Percentiles rank a stretch among this genome's conserved stretches.
phyloP scores from a whole-genome alignment of 2,113 vertebrate genomes.

The Urocolius indicus region DNA sequence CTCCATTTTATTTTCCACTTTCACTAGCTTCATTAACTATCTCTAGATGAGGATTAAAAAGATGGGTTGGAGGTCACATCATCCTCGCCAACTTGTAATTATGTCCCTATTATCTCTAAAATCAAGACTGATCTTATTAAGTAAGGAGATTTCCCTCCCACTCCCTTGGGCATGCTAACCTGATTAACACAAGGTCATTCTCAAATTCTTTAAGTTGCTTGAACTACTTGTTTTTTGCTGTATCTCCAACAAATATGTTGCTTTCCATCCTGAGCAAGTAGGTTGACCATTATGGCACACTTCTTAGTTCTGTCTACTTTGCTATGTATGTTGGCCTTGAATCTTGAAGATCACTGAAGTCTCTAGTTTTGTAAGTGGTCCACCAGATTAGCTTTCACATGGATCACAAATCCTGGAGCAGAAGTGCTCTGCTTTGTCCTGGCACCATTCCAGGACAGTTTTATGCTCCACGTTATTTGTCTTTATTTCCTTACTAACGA shows the following conservation, averaged over 20 bases:
- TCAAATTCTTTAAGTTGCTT: slow-evolving; percentile 56
- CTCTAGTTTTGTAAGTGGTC: background rate
- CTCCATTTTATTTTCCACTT: slow-evolving; percentile 44
- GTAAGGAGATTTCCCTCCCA: slow-evolving; percentile 69
- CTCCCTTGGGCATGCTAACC: slow-evolving; percentile 59
- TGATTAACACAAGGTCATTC: slow-evolving; percentile 69
- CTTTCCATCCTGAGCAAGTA: background rate
- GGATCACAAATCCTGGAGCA: background rate
- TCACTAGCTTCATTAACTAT: slow-evolving; percentile 54
- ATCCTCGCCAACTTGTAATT: slow-evolving; percentile 66
- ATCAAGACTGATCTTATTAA: slow-evolving; percentile 75
- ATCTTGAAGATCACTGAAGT: background rate
- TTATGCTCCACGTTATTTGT: background rate
- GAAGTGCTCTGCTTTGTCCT: background rate
- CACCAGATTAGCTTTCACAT: background rate
- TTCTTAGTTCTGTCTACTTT: background rate
- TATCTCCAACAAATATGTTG: slow-evolving; percentile 32
- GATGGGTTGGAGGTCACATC: slow-evolving; percentile 65
- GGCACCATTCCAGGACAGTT: background rate
- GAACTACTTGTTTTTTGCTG: slow-evolving; percentile 60
- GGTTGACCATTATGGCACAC: background rate
- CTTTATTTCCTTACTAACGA: background rate
- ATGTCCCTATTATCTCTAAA: slow-evolving; percentile 71
- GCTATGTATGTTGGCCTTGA: background rate
- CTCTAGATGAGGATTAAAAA: slow-evolving; percentile 50